These are phyloP conservation scores for Calypte anna DNA, from an alignment of 2,113 vertebrate species.

Conservation along the genomic window DNA sequence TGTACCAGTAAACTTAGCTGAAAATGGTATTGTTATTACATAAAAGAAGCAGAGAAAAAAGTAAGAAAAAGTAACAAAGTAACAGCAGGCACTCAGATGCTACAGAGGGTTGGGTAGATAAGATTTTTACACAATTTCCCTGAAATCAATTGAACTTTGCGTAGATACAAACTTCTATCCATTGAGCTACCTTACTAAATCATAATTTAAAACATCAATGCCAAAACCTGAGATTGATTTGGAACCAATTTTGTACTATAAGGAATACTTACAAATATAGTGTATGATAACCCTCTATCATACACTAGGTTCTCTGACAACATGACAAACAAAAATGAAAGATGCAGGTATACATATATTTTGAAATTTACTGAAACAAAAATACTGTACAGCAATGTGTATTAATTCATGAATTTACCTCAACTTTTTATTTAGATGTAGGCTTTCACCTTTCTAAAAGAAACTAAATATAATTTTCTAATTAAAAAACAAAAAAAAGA, in stretches of 20 bases:
- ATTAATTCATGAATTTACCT: neutral
- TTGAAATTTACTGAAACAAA: constrained; percentile 5
- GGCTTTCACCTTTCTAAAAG: neutral
- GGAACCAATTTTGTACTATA: neutral
- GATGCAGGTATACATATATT: constrained; percentile 32
- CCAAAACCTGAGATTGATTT: neutral
- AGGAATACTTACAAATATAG: neutral
- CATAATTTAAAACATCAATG: neutral
- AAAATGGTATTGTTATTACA: neutral
- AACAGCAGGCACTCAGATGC: neutral
- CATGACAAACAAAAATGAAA: constrained; percentile 58
- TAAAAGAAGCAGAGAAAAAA: neutral
- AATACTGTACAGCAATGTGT: neutral
- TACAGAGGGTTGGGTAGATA: neutral
- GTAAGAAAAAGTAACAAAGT: neutral
- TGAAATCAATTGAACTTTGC: neutral
- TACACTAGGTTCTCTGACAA: constrained; percentile 52
- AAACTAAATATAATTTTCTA: neutral
- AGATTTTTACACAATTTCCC: neutral
- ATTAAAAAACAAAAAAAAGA: neutral
- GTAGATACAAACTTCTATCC: neutral
- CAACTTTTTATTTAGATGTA: neutral
- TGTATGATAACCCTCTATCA: constrained; percentile 43
- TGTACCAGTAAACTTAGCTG: neutral
- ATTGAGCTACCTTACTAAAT: neutral